Evolutionary conservation across 2,113 vertebrate genomes (phyloP).

Genomic region (Otis tarda): DNA sequence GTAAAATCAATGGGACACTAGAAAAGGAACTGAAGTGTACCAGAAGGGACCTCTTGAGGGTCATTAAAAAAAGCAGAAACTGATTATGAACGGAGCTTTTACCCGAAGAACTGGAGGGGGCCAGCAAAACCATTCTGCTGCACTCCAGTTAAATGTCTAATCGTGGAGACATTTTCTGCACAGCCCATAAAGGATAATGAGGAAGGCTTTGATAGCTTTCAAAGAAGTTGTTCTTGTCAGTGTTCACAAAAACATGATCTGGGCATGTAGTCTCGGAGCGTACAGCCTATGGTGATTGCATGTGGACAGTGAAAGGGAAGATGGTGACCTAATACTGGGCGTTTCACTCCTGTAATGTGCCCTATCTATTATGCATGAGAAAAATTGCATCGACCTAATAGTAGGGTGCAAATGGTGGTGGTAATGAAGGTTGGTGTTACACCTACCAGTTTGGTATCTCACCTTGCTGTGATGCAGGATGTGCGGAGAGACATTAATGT

Average conservation of each 20-base stretch:
- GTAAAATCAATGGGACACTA: conserved; percentile 76
- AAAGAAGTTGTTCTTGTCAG: conserved; percentile 53
- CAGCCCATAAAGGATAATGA: conserved; percentile 76
- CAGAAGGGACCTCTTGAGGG: conserved; percentile 73
- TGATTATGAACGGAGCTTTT: conserved; percentile 75
- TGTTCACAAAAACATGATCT: conserved; percentile 50
- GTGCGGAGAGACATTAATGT: neutral
- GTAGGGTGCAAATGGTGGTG: fast-evolving
- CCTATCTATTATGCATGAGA: neutral
- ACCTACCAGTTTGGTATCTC: neutral
- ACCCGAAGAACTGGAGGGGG: conserved; percentile 69
- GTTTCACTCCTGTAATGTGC: neutral
- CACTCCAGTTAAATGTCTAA: conserved; percentile 73
- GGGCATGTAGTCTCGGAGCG: neutral
- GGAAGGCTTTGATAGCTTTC: conserved; percentile 70
- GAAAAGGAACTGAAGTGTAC: conserved; percentile 76
- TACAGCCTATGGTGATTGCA: neutral
- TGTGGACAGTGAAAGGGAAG: neutral
- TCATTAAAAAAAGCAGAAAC: conserved; percentile 73
- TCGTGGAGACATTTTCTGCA: conserved; percentile 69
- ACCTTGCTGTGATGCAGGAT: fast-evolving
- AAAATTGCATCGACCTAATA: neutral
- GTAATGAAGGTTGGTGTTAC: neutral
- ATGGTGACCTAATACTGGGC: neutral
- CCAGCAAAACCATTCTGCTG: conserved; percentile 66